Evolutionary conservation across 2,797 vertebrate species (phyloP), one percentile per base, ranked within the genome.

Genomic region (Lerista edwardsae): DNA sequence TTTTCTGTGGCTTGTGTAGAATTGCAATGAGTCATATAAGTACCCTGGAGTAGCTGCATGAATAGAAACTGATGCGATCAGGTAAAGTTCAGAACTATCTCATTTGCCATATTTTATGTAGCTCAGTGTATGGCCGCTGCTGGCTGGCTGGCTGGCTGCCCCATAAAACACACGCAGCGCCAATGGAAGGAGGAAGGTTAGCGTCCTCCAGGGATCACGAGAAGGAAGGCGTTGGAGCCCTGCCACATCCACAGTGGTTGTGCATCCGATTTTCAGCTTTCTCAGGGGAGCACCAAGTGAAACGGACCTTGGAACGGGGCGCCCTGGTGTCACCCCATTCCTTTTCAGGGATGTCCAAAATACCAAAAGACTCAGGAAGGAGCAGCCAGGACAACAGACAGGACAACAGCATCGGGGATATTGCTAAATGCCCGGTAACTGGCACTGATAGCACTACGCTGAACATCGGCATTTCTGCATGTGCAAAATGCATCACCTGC

Each of bases 11-110:
- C 85, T 92, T 93, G 87, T 89, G 91, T 89, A 93, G 93, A 94
- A 93, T 94, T 89, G 89, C 89, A 94, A 94, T 93, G 93, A 94
- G 91, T 91, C 90, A 91, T n/a, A n/a, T 72, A 86, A 89, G 75
- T 90, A 79, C 84, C 86, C 85, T 87, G 79, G 87, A 91, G 92
- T 85, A 79, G 79, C 64, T 78, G 85, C 86, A 91, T 87, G 85
- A 77, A 82, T 81, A 87, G 88, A 89, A 77, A 75, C 69, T 91
- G 79, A 90, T 84, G 83, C 82, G 93, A 84, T 87, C 77, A 86
- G 74, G 84, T 86, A 86, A 86, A 84, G 86, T 83, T 90, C 88
- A 77, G 79, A 86, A 90, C 86, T 85, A 89, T 86, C 91, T 87
- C 75, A 90, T 90, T 80, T 89, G 77, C 82, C 78, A 17, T 91